Evolutionary conservation across 2,888 invertebrate genomes (phyloP), one percentile per base, ranked within the genome.

Genomic region (Chloroclysta siterata): DNA sequence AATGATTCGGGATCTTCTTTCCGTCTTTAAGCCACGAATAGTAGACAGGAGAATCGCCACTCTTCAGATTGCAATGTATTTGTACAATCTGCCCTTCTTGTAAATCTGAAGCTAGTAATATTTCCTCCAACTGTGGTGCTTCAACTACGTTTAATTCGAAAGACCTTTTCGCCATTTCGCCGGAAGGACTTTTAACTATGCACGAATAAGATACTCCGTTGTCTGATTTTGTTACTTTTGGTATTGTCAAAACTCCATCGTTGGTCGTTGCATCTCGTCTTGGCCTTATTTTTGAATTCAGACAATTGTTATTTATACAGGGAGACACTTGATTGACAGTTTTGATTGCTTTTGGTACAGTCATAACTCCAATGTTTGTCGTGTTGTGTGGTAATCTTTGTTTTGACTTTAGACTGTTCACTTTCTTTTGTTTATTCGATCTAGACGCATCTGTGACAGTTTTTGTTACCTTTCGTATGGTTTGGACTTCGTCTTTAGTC

Each of bases 21-120:
- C 94, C 94, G 82, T 95, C 95, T 77, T 95, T 95, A 76, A 95
- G 89, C 95, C 95, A 95, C 8, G 94, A 94, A 74, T 95, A 95
- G 84, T 95, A 95, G 54, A 95, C 95, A 4, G 95, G 95, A 68
- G 95, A 95, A 82, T 95, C 95, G 13, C 95, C 95, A 60, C 95
- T 94, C 72, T 96, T 96, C 60, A 97, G 94, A 73, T 95, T 96
- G 82, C 97, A 97, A 64, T 97, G 96, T 71, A 97, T 96, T 84
- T 97, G 96, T 62, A 97, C 96, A 73, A 97, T 94, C 81, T 97
- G 96, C 52, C 97, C 96, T 91, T 98, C 96, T 87, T 96, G 96
- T 15, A 97, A 93, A 82, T 96, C 96, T 64, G 95, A 93, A 0
- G 97, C 96, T 78, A 98, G 95, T 53, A 94, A 91, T 83, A 98